Conservation (phyloP, 2,113 vertebrate genomes). For the Colistium nudipinnis region DNA sequence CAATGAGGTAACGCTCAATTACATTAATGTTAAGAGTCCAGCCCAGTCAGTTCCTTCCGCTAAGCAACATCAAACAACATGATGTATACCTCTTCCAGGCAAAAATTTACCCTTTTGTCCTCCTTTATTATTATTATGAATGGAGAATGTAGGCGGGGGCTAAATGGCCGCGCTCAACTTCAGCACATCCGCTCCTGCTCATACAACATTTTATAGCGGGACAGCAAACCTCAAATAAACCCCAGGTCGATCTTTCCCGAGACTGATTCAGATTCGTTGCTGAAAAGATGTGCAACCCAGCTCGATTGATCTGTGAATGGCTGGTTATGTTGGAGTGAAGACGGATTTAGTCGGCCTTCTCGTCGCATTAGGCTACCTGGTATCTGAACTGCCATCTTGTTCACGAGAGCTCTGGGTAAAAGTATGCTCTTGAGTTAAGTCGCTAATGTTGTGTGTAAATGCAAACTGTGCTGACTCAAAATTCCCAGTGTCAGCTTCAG, state of each 20-base stretch:
- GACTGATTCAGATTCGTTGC: neutral
- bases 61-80: conserved; percentile 62
- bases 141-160: conserved; percentile 61
- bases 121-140: conserved; percentile 67
- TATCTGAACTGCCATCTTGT: conserved; percentile 5
- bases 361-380: conserved; percentile 1
- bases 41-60: conserved; percentile 72
- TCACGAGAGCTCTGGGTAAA: conserved; percentile 22
- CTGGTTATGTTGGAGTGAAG: neutral
- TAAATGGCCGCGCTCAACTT: conserved; percentile 65
- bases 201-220: conserved; percentile 28
- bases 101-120: conserved; percentile 59
- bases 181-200: conserved; percentile 3
- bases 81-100: conserved; percentile 63
- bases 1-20: conserved; percentile 72
- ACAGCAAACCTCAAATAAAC: conserved; percentile 18
- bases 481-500: conserved; percentile 48
- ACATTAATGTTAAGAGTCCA: conserved; percentile 69
- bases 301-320: conserved; percentile 5
- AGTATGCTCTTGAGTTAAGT: conserved; percentile 11
- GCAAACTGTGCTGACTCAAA: conserved; percentile 17
- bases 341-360: conserved; percentile 4
- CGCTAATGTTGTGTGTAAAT: conserved; percentile 69
- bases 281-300: conserved; percentile 3
- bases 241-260: neutral